phyloP scores from a whole-genome alignment of 1,140 invertebrate species.

The Drosophila mojavensis region DNA sequence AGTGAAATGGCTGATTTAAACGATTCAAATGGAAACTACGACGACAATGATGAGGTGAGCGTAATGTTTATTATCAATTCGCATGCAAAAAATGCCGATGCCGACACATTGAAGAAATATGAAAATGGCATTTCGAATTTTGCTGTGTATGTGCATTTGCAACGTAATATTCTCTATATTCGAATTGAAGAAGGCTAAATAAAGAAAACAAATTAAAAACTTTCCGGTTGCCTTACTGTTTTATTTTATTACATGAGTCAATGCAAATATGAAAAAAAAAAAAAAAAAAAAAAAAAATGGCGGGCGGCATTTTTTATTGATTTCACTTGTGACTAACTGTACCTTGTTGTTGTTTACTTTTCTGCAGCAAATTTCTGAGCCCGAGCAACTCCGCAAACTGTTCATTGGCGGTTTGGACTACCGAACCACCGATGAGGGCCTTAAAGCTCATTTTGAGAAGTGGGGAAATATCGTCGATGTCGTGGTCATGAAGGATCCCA shows the following conservation, averaged over 20 bases:
- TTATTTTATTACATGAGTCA: constrained; percentile 13
- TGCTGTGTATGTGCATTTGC: not conserved
- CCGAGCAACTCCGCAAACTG: constrained; percentile 97
- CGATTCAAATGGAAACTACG: constrained; percentile 77
- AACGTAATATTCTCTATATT: not conserved
- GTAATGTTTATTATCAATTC: constrained; percentile 1
- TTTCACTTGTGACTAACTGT: constrained; percentile 58
- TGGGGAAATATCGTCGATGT: constrained; percentile 99
- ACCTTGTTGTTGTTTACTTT: constrained; percentile 22
- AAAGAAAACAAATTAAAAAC: not conserved
- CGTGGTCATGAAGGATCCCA: constrained; percentile 99
- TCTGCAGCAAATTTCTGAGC: constrained; percentile 86
- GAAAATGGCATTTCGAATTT: constrained; percentile 3
- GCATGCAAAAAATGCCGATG: constrained; percentile 37
- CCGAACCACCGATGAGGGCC: constrained; percentile 96
- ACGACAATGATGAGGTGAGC: constrained; percentile 79
- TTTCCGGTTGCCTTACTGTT: not conserved
- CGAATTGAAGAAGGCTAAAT: not conserved
- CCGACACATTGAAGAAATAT: constrained; percentile 35
- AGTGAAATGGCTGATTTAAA: constrained; percentile 65
- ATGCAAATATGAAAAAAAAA: constrained; percentile 61
- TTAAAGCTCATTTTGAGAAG: constrained; percentile 97
- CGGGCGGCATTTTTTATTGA: constrained; percentile 61
- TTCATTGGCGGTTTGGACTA: constrained; percentile 99
- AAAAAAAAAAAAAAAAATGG: constrained; percentile 76